phyloP scores from a whole-genome alignment of 1,140 invertebrate species.

The Mactra quadrangularis region DNA sequence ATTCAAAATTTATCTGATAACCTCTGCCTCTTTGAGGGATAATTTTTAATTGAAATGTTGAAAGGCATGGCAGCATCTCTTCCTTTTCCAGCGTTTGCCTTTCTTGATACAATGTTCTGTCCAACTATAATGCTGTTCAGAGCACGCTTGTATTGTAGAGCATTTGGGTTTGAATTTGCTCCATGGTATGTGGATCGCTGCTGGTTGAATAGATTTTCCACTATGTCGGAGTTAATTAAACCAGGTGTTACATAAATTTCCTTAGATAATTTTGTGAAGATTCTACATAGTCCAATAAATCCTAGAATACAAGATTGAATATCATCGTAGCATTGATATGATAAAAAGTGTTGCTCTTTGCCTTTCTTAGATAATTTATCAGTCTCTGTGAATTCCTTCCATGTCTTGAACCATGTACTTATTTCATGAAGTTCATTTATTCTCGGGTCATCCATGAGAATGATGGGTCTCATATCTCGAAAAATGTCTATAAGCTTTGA shows the following conservation, averaged over 20 bases:
- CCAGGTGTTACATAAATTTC: background rate
- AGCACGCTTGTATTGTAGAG: conserved; percentile 18
- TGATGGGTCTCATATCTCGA: conserved; percentile 43
- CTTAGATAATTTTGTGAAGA: background rate
- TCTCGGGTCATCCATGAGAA: background rate
- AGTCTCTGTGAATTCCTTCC: conserved; percentile 1
- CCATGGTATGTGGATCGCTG: conserved; percentile 46
- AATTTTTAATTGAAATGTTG: background rate
- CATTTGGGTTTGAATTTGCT: conserved; percentile 47
- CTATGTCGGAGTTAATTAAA: conserved; percentile 38
- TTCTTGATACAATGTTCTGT: conserved; percentile 41
- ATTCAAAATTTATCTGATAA: background rate
- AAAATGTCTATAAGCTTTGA: conserved; percentile 43
- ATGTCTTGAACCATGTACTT: background rate
- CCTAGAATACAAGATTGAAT: conserved; percentile 19
- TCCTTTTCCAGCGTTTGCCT: conserved; percentile 41
- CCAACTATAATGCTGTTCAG: conserved; percentile 52
- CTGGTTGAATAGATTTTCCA: conserved; percentile 53
- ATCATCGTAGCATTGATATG: conserved; percentile 33
- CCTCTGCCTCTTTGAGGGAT: conserved; percentile 9
- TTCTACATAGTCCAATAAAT: background rate
- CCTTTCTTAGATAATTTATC: background rate
- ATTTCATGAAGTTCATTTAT: background rate
- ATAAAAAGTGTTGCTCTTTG: background rate
- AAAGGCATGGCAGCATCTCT: conserved; percentile 1